phyloP scores from a whole-genome alignment of 2,113 vertebrate genomes.

The Geothlypis trichas region DNA sequence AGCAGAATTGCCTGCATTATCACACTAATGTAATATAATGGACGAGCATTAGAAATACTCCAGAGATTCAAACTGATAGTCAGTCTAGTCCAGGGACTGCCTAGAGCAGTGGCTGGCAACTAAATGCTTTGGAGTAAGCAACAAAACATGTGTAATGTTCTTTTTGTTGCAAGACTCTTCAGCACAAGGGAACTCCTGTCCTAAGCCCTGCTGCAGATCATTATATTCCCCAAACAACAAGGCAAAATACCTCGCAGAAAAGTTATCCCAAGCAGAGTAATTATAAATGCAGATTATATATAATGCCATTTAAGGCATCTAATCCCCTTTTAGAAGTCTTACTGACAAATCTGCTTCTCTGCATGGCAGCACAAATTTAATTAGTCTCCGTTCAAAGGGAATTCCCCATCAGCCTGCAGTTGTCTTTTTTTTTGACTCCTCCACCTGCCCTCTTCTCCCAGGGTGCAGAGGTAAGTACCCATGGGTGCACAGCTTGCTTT shows the following conservation, averaged over 20 bases:
- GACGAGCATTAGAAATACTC: not conserved
- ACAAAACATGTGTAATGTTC: not conserved
- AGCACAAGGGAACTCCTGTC: not conserved
- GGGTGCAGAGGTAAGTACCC: not conserved
- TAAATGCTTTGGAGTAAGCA: not conserved
- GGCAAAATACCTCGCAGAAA: not conserved
- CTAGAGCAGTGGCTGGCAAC: not conserved
- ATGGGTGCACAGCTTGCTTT: not conserved
- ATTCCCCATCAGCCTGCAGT: not conserved
- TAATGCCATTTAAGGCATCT: not conserved
- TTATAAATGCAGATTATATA: constrained; percentile 28
- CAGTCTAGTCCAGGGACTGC: not conserved
- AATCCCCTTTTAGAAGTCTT: constrained; percentile 17
- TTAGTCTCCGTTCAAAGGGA: not conserved
- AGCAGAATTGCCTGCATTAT: not conserved
- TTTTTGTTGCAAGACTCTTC: not conserved
- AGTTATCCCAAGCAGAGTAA: not conserved
- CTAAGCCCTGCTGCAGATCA: not conserved
- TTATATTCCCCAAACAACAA: not conserved
- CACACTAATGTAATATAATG: not conserved
- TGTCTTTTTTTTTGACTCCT: not conserved
- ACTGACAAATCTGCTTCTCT: constrained; percentile 2
- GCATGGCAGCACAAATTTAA: constrained; percentile 21
- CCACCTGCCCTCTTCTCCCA: not conserved
- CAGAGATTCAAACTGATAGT: not conserved